Evolutionary conservation across 2,888 invertebrate genomes (phyloP).

Genomic region (Apotomis turbidana): DNA sequence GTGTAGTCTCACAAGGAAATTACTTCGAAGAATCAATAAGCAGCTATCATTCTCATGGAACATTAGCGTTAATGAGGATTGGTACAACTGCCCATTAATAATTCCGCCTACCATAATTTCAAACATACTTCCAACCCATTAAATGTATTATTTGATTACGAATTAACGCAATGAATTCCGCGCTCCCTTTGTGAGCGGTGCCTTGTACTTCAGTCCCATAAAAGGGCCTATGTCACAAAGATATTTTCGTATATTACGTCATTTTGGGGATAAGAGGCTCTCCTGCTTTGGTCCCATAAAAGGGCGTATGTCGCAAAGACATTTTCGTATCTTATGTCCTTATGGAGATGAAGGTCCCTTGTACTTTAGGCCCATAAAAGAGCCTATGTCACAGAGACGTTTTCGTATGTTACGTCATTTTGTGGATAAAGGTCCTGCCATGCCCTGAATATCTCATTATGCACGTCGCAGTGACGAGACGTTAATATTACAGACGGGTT

Average conservation of each 20-base stretch:
- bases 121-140: not conserved
- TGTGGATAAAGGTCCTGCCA: not conserved
- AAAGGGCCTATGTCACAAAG: not conserved
- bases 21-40: not conserved
- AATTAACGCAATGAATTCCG: constrained; percentile 9
- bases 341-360: not conserved
- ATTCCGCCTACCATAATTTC: not conserved
- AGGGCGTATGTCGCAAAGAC: not conserved
- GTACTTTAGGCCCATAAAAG: not conserved
- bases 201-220: not conserved
- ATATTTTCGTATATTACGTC: not conserved
- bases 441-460: constrained; percentile 30
- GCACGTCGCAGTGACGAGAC: constrained; percentile 21
- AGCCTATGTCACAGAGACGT: not conserved
- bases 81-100: not conserved
- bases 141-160: constrained; percentile 12
- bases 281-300: not conserved
- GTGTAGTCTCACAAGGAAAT: too few species aligned
- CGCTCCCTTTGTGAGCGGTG: constrained; percentile 1
- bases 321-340: not conserved
- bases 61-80: too few species aligned
- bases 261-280: not conserved
- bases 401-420: not conserved
- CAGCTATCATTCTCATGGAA: not conserved
- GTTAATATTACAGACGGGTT: constrained; percentile 32